phyloP scores from a whole-genome alignment of 2,797 vertebrate species.

The Ptychobarbus kaznakovi region DNA sequence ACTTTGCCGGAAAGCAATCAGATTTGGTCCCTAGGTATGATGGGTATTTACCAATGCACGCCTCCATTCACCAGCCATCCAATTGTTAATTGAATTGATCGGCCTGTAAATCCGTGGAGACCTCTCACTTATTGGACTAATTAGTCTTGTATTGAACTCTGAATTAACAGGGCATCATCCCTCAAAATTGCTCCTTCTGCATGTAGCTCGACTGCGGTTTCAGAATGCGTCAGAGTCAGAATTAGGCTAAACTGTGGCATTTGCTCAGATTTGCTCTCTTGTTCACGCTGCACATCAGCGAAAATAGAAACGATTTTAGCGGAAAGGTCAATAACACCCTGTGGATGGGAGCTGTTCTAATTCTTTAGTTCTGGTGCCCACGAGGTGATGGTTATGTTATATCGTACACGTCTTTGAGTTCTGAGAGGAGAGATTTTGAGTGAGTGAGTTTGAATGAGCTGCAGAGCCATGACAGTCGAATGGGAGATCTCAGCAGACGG shows the following conservation, averaged over 20 bases:
- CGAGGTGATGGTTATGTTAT: slow-evolving; percentile 46
- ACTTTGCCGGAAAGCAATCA: slow-evolving; percentile 6
- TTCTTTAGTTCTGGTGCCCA: slow-evolving; percentile 47
- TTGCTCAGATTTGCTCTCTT: slow-evolving; percentile 41
- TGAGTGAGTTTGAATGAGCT: slow-evolving; percentile 39
- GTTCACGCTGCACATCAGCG: slow-evolving; percentile 26
- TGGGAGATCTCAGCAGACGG: slow-evolving; percentile 39
- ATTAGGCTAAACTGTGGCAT: slow-evolving; percentile 50
- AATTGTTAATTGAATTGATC: slow-evolving; percentile 61
- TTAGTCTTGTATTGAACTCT: slow-evolving; percentile 59
- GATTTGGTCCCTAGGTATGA: slow-evolving; percentile 9
- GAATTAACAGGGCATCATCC: slow-evolving; percentile 57
- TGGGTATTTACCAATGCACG: slow-evolving; percentile 46
- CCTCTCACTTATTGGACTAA: slow-evolving; percentile 59
- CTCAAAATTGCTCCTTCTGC: slow-evolving; percentile 34
- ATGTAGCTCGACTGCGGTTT: not conserved
- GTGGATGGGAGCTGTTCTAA: slow-evolving; percentile 47
- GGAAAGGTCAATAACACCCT: slow-evolving; percentile 54
- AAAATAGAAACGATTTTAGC: slow-evolving; percentile 49
- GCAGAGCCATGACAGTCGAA: slow-evolving; percentile 28
- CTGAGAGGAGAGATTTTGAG: slow-evolving; percentile 25
- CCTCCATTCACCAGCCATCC: slow-evolving; percentile 33
- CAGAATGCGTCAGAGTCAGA: slow-evolving; percentile 34
- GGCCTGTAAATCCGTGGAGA: slow-evolving; percentile 54
- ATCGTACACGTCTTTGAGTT: slow-evolving; percentile 31